Base-by-base conservation (phyloP, 2,888 invertebrate genomes). In the Cheiracanthium punctorium region DNA sequence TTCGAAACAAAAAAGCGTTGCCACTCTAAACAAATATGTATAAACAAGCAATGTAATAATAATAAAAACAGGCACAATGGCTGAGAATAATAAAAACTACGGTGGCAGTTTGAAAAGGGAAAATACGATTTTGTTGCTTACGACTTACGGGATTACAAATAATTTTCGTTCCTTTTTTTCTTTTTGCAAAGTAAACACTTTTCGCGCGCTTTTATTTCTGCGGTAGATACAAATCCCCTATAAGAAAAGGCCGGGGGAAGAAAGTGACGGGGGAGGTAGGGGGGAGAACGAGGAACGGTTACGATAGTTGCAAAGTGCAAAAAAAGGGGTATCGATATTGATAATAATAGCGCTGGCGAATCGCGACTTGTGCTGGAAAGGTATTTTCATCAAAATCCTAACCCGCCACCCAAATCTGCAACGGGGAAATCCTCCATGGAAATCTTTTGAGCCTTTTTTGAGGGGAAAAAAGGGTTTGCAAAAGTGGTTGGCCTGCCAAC, bases 161-260 rank as follows among this genome's bases (percentile, higher is more conserved):
- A 85, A 85, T 85, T 85, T 84, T 77, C 79, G 41, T 37, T 76
- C 72, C 74, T 82, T 65, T 65, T 43, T 33, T 37, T 76, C 76
- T 82, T 82, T 67, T 14, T 74, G 84, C 79, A 41, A 79, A 69
- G 79, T 79, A 85, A 85, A 85, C 84, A 85, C 74, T 85, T 85
- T 80, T 74, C 72, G 30, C 69, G 30, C 33, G 73, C 65, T 65
- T 81, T 72, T 69, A 79, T 79, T 85, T 85, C 74, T 30, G 81
- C 33, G 52, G 69, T 69, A 28, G 52, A 43, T 73, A 79, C 82
- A 85, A 85, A 85, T 85, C 84, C 84, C 52, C 43, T 30, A 77
- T 30, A 64, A 43, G 37, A 64, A 69, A 75, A 65, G 29, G 67
- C 41, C 41, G 29, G n/a, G 64, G 58, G 37, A 10, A 33, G 37